phyloP scores from a whole-genome alignment of 2,888 invertebrate genomes.

The Pasiphila rectangulata region DNA sequence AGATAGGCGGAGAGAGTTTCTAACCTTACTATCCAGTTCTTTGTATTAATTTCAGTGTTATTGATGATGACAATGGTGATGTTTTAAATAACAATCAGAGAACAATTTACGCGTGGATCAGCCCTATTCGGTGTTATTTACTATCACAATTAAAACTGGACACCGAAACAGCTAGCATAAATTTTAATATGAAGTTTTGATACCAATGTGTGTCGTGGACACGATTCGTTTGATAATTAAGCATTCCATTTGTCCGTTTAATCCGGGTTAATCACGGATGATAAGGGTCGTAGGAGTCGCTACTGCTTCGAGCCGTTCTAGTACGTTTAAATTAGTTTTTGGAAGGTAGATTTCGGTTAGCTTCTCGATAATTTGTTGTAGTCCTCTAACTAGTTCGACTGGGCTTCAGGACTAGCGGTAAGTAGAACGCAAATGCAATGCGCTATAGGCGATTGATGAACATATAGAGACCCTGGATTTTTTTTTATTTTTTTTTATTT shows the following conservation, averaged over 20 bases:
- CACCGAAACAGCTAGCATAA: constrained; percentile 13
- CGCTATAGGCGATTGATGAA: too few relatives aligned
- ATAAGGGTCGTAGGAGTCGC: constrained; percentile 62
- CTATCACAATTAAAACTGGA: neutral
- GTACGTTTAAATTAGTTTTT: constrained; percentile 5
- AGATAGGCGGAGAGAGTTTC: too few relatives aligned
- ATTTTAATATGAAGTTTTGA: constrained; percentile 30
- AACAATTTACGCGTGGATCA: too few relatives aligned
- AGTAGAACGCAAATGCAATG: too few relatives aligned
- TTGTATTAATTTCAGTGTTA: neutral
- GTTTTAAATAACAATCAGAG: too few relatives aligned
- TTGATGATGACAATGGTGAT: too few relatives aligned
- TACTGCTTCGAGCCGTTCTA: neutral
- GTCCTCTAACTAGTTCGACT: neutral
- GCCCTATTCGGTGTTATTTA: constrained; percentile 3
- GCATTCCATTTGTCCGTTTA: constrained; percentile 76
- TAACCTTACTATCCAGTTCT: too few relatives aligned
- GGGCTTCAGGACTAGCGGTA: neutral
- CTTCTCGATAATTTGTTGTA: constrained; percentile 19
- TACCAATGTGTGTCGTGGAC: constrained; percentile 40
- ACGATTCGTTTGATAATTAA: constrained; percentile 73
- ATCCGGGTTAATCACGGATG: constrained; percentile 67
- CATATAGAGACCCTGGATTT: too few relatives aligned
- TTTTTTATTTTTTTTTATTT: too few relatives aligned
- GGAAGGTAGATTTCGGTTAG: neutral